These are phyloP conservation scores for Barbus barbus DNA, from an alignment of 2,113 vertebrate genomes.

Conservation along the genomic window DNA sequence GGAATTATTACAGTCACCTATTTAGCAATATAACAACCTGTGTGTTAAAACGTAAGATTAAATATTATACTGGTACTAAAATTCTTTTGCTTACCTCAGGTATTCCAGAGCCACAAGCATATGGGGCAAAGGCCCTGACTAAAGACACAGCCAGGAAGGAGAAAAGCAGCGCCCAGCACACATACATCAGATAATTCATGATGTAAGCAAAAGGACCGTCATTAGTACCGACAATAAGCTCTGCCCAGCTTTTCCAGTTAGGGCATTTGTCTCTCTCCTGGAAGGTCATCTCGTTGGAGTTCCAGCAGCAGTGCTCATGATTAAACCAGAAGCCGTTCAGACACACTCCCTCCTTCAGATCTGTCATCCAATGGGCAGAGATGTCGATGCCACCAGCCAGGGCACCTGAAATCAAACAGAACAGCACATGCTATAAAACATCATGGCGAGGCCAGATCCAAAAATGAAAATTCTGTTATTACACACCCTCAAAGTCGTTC, in stretches of 20 bases:
- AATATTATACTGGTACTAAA: neutral
- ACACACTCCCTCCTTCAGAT: constrained; percentile 85
- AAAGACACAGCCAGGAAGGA: constrained; percentile 83
- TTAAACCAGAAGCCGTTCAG: constrained; percentile 84
- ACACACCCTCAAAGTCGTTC: too few relatives aligned
- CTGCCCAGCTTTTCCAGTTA: constrained; percentile 85
- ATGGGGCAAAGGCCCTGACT: constrained; percentile 85
- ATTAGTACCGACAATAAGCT: constrained; percentile 77
- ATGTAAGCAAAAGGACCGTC: constrained; percentile 82
- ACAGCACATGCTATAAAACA: neutral
- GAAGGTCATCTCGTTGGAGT: constrained; percentile 78
- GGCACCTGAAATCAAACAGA: constrained; percentile 68
- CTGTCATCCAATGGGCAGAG: constrained; percentile 88
- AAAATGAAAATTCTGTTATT: too few relatives aligned
- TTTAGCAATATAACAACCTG: neutral
- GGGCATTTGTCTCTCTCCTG: constrained; percentile 82
- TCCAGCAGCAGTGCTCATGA: constrained; percentile 88
- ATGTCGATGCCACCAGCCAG: constrained; percentile 87
- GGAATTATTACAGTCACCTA: neutral
- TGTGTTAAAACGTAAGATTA: neutral
- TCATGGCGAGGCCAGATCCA: too few relatives aligned
- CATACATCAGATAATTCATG: constrained; percentile 84
- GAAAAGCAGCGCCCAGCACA: constrained; percentile 83
- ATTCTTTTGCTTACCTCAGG: constrained; percentile 77
- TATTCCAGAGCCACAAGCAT: constrained; percentile 87